phyloP scores from a whole-genome alignment of 2,797 vertebrate species.

The Rhincodon typus region DNA sequence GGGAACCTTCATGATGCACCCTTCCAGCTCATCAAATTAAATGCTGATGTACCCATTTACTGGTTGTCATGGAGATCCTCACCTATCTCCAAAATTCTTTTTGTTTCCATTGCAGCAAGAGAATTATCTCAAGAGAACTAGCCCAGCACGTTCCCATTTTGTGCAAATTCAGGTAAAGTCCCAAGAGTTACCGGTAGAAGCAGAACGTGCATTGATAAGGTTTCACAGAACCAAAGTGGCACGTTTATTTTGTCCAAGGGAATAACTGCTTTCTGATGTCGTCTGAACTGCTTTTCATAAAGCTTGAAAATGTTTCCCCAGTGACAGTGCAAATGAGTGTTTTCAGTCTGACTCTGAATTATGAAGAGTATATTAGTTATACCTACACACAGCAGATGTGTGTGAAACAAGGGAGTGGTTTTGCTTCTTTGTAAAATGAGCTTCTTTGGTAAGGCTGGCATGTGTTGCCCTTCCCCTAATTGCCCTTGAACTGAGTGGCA shows the following conservation, averaged over 20 bases:
- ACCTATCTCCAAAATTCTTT: background rate
- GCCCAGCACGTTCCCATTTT: background rate
- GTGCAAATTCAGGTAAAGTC: background rate
- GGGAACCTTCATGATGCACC: background rate
- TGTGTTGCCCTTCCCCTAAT: too few species aligned
- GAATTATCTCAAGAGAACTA: background rate
- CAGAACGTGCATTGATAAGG: background rate
- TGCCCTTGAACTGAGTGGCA: too few species aligned
- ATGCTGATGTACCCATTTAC: background rate
- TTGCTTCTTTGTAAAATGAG: too few species aligned
- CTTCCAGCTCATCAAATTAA: background rate
- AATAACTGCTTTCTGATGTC: background rate
- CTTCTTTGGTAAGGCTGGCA: too few species aligned
- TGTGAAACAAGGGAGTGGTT: background rate
- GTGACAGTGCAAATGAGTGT: background rate
- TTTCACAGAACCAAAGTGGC: background rate
- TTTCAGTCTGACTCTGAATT: background rate
- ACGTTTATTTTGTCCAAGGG: background rate
- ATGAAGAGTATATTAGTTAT: background rate
- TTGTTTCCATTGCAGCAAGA: background rate
- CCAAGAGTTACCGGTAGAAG: background rate
- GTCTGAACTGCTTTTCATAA: background rate
- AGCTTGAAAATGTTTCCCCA: background rate
- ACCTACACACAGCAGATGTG: background rate
- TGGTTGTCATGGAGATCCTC: background rate